Evolutionary conservation across 2,888 invertebrate genomes (phyloP).

Genomic region (Zootermopsis nevadensis): DNA sequence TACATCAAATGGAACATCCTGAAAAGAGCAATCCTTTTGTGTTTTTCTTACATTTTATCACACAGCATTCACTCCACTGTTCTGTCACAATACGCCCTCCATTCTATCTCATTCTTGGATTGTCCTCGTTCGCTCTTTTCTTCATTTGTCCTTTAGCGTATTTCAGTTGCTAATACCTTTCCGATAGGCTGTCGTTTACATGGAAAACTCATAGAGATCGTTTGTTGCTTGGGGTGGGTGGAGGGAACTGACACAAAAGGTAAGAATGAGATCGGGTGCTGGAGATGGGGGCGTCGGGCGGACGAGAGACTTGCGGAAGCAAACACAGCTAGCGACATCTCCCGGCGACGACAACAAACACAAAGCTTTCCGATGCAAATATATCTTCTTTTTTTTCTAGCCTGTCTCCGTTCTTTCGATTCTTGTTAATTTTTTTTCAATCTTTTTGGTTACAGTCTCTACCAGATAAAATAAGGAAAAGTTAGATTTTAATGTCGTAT

Average conservation of each 20-base stretch:
- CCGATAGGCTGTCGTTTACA: slow-evolving; percentile 52
- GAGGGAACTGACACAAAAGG: slow-evolving; percentile 5
- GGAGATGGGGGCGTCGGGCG: background rate
- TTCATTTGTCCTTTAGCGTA: slow-evolving; percentile 10
- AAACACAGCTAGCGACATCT: slow-evolving; percentile 11
- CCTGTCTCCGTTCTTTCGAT: background rate
- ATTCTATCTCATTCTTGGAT: no score
- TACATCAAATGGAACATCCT: background rate
- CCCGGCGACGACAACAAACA: slow-evolving; percentile 25
- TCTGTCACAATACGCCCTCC: background rate
- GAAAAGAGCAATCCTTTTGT: background rate
- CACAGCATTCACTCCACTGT: background rate
- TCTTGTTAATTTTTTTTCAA: background rate
- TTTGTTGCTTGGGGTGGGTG: background rate
- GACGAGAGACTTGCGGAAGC: slow-evolving; percentile 5
- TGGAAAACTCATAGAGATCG: slow-evolving; percentile 49
- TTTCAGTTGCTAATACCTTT: slow-evolving; percentile 52
- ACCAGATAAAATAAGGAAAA: no score
- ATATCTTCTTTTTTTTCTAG: background rate
- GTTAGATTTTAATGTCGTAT: no score
- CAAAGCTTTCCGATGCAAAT: slow-evolving; percentile 30
- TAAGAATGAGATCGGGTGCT: background rate
- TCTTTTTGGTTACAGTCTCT: no score
- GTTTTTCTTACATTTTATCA: slow-evolving; percentile 3
- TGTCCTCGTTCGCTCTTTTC: background rate